Evolutionary conservation across 2,888 invertebrate genomes (phyloP).

Genomic region (Sesamia inferens): DNA sequence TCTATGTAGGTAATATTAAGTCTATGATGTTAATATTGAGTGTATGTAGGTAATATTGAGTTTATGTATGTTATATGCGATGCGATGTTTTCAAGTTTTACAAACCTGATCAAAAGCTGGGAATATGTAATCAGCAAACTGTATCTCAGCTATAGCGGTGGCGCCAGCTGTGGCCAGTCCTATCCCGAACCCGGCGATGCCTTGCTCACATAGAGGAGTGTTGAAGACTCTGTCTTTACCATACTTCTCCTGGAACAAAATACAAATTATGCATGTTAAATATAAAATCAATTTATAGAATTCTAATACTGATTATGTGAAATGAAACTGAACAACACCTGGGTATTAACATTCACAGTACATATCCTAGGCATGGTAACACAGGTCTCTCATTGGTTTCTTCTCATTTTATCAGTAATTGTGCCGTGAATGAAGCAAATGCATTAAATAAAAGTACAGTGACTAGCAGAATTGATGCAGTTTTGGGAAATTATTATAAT

Average conservation of each 20-base stretch:
- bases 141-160: slow-evolving; percentile 99
- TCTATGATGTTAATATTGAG: too few species aligned
- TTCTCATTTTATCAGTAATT: neutral
- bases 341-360: too few species aligned
- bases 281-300: neutral
- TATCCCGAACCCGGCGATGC: slow-evolving; percentile 99
- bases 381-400: neutral
- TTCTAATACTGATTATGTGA: neutral
- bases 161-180: slow-evolving; percentile 97
- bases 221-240: slow-evolving; percentile 98
- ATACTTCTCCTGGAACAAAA: slow-evolving; percentile 93
- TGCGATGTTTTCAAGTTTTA: neutral
- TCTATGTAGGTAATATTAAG: too few species aligned
- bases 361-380: too few species aligned
- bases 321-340: too few species aligned
- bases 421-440: neutral
- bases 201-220: slow-evolving; percentile 98
- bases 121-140: slow-evolving; percentile 99
- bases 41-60: too few species aligned
- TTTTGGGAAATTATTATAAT: neutral
- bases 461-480: neutral
- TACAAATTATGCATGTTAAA: neutral
- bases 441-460: neutral
- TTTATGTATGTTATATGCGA: too few species aligned
- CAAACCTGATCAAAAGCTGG: slow-evolving; percentile 99